A percentile compares a stretch with the other conserved stretches of the same genome.
Evolutionary conservation across 2,797 vertebrate genomes (phyloP).

Genomic region (Mus spretus): DNA sequence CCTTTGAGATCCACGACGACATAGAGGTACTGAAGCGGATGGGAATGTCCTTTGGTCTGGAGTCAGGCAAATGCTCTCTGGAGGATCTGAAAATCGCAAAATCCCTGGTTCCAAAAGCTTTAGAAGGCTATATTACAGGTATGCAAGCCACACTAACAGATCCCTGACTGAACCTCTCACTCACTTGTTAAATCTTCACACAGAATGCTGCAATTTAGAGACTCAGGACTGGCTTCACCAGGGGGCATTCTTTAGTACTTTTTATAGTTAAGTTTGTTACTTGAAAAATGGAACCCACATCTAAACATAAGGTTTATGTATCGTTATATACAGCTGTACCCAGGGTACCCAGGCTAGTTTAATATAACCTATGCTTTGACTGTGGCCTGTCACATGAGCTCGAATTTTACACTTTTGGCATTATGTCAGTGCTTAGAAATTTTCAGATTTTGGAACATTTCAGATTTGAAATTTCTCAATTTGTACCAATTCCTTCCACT

Average conservation of each 20-base stretch:
- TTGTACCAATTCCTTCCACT: too few relatives aligned
- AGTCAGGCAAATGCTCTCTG: constrained; percentile 91
- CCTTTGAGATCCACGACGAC: constrained; percentile 94
- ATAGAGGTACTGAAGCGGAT: constrained; percentile 93
- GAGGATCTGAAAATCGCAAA: constrained; percentile 92
- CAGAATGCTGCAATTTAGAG: constrained; percentile 1
- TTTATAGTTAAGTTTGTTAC: not conserved
- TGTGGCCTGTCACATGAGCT: too few relatives aligned
- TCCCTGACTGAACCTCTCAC: constrained; percentile 11
- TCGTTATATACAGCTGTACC: too few relatives aligned
- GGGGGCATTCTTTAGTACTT: not conserved
- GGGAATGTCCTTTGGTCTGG: constrained; percentile 94
- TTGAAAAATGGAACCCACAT: too few relatives aligned
- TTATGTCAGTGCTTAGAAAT: too few relatives aligned
- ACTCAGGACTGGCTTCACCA: not conserved
- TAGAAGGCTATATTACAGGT: constrained; percentile 93
- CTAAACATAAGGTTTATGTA: too few relatives aligned
- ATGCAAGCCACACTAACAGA: not conserved
- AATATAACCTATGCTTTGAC: too few relatives aligned
- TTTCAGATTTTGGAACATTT: too few relatives aligned
- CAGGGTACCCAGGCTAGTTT: too few relatives aligned
- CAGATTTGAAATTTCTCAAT: too few relatives aligned
- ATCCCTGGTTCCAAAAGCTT: constrained; percentile 92
- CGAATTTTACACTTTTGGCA: too few relatives aligned
- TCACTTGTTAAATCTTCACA: constrained; percentile 48